These are phyloP conservation scores for Scytalopus superciliaris DNA, from an alignment of 2,113 vertebrate genomes.

Conservation along the genomic window DNA sequence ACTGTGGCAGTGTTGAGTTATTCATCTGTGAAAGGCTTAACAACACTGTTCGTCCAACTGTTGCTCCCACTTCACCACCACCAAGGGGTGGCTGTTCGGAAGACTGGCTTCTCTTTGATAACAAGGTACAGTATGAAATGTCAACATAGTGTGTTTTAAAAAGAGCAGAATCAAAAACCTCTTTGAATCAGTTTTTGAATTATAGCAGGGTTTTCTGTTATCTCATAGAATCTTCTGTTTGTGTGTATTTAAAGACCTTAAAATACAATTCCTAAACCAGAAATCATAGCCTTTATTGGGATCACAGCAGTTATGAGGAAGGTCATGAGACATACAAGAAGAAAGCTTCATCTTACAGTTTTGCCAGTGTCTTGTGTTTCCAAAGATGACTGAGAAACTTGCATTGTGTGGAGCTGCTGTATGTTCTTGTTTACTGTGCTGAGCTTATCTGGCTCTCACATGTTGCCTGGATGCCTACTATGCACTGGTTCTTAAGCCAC, in stretches of 20 bases:
- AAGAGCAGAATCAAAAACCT: background rate
- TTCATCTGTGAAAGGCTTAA: constrained; percentile 90
- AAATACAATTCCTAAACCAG: background rate
- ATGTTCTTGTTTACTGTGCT: background rate
- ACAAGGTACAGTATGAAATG: constrained; percentile 77
- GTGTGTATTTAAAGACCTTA: background rate
- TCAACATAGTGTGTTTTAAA: background rate
- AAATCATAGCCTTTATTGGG: background rate
- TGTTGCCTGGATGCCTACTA: background rate
- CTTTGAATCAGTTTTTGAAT: background rate
- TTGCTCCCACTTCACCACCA: constrained; percentile 65
- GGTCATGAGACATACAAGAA: background rate
- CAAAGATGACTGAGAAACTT: background rate
- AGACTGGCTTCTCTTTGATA: constrained; percentile 82
- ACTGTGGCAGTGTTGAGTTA: constrained; percentile 82
- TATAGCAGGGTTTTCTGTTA: background rate
- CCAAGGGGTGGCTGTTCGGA: constrained; percentile 82
- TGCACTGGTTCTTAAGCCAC: background rate
- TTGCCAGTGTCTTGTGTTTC: background rate
- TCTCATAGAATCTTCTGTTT: background rate
- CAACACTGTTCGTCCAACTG: constrained; percentile 75
- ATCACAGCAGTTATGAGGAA: background rate
- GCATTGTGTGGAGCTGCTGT: background rate
- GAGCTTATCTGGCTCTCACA: background rate
- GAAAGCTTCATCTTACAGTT: background rate